Evolutionary conservation across 2,113 vertebrate species (phyloP), one percentile per base, ranked within the genome.

Genomic region (Spea bombifrons): DNA sequence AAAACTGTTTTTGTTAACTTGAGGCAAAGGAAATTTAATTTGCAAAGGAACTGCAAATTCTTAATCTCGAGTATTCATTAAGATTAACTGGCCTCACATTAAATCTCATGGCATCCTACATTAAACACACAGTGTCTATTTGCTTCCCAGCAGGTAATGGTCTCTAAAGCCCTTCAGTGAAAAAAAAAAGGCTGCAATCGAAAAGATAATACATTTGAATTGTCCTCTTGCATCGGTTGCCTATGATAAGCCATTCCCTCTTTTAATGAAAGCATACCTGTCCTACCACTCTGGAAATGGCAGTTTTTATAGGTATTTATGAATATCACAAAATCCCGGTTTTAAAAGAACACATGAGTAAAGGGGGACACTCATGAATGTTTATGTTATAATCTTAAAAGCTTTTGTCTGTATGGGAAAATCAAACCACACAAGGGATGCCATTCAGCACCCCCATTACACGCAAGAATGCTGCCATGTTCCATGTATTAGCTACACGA

Each of bases 61-160:
- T 16, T 76, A 49, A 30, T 70, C 43, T 57, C 70, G 49, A 70
- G 66, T 69, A 61, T 70, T 48, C 49, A 69, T 76, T 70, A 76
- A 70, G 46, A 68, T 76, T 57, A 70, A 76, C 46, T 70, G 75
- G n/a, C 65, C 16, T 63, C 66, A 8, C 66, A 43, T 70, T 61
- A 76, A 76, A 61, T 70, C 66, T 76, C n/a, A 5, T 69, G 69
- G 57, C 55, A 61, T 69, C 66, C 52, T 48, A 59, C 49, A 17
- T 76, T 61, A 61, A 30, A 63, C 66, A 70, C 16, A 69, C 75
- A 48, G 16, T 16, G 46, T 70, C 4, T 76, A 68, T 68, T 76
- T 76, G 50, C n/a, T 61, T 16, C 55, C 7, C 55, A 61, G 10
- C 16, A 48, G 53, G n/a, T 76, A 63, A 49, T 70, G 75, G 45